Conservation (phyloP, 2,888 invertebrate genomes). For the Xylota sylvarum region DNA sequence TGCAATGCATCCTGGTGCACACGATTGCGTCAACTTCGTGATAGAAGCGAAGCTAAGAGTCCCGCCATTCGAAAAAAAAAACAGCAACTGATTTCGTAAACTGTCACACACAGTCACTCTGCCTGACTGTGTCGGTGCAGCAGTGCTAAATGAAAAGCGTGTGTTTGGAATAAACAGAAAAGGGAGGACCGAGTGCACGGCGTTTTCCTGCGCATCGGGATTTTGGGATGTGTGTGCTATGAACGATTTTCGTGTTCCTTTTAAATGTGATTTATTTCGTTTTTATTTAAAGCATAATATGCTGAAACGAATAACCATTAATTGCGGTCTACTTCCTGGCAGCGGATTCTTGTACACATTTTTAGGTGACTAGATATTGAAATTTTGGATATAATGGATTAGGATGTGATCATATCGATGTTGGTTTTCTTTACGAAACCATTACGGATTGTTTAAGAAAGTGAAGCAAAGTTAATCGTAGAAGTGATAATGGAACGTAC, state of each 20-base stretch:
- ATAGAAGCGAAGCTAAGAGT: conserved; percentile 33
- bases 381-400: background rate
- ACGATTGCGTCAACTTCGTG: conserved; percentile 26
- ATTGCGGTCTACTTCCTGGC: conserved; percentile 76
- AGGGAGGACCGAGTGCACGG: conserved; percentile 36
- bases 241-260: conserved; percentile 57
- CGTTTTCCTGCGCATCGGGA: conserved; percentile 29
- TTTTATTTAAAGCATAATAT: conserved; percentile 78
- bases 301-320: conserved; percentile 77
- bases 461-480: too few species aligned
- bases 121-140: conserved; percentile 40
- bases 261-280: conserved; percentile 73
- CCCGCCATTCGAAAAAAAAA: background rate
- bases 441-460: background rate
- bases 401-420: background rate
- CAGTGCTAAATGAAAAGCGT: conserved; percentile 60
- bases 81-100: conserved; percentile 50
- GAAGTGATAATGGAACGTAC: too few species aligned
- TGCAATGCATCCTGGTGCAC: conserved; percentile 52
- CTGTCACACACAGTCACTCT: conserved; percentile 42
- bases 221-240: conserved; percentile 6
- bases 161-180: conserved; percentile 43
- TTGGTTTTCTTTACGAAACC: background rate
- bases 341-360: conserved; percentile 39
- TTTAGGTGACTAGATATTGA: conserved; percentile 41